These are phyloP conservation scores for Drosophila arawakana DNA, from an alignment of 1,140 invertebrate species.

Conservation along the genomic window DNA sequence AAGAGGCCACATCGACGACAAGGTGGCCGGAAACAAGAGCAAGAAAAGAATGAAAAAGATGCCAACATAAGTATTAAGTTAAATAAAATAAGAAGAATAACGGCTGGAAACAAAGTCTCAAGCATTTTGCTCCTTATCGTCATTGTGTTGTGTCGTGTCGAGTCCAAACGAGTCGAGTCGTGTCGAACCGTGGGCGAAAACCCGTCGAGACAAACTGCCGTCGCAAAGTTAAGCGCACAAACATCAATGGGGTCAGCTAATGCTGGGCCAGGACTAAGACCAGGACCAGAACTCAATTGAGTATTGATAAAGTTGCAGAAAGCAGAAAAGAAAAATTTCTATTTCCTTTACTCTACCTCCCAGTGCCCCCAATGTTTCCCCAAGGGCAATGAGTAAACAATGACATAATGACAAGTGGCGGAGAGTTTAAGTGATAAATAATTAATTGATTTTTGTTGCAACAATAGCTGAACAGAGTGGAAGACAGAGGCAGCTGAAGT, in stretches of 20 bases:
- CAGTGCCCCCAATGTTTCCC: constrained; percentile 20
- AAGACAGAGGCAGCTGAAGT: constrained; percentile 14
- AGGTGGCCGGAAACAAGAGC: constrained; percentile 32
- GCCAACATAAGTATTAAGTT: constrained; percentile 79
- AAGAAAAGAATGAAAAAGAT: constrained; percentile 39
- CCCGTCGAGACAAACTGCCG: constrained; percentile 75
- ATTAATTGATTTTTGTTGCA: constrained; percentile 84
- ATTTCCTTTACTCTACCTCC: constrained; percentile 6
- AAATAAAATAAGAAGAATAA: constrained; percentile 71
- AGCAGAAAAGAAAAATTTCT: constrained; percentile 40
- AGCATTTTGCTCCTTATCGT: constrained; percentile 33
- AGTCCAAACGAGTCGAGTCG: too few species aligned
- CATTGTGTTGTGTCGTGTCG: too few species aligned
- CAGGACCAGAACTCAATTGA: constrained; percentile 70
- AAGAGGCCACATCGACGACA: constrained; percentile 71
- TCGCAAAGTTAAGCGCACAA: constrained; percentile 75
- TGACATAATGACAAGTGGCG: constrained; percentile 84
- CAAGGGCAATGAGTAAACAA: constrained; percentile 81
- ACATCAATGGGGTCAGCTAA: constrained; percentile 79
- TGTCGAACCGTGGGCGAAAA: constrained; percentile 21
- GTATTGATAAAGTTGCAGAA: constrained; percentile 81
- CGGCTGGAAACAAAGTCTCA: constrained; percentile 1
- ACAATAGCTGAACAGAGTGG: constrained; percentile 54
- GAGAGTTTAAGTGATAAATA: constrained; percentile 84
- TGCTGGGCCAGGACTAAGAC: constrained; percentile 36